These are phyloP conservation scores for Hypsibius dujardini DNA, from an alignment of 1,140 invertebrate genomes.

Conservation along the genomic window DNA sequence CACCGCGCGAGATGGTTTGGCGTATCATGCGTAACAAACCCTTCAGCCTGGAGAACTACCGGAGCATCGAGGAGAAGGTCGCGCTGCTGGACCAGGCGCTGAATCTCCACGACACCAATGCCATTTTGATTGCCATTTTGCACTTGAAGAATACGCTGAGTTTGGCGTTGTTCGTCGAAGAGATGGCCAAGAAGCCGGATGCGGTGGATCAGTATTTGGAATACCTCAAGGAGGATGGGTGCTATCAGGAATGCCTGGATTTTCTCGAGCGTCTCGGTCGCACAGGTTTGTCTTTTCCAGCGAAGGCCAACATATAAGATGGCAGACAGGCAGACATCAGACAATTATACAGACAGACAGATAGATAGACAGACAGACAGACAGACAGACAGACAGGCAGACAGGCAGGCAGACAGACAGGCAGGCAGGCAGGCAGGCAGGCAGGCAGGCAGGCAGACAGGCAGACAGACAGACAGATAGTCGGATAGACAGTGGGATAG, in stretches of 20 bases:
- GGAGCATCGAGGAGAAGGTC: slow-evolving; percentile 30
- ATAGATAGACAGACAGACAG: too few relatives aligned
- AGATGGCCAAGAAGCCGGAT: slow-evolving; percentile 27
- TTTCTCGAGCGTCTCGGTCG: slow-evolving; percentile 25
- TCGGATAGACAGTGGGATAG: too few relatives aligned
- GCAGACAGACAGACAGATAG: too few relatives aligned
- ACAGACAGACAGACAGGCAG: too few relatives aligned
- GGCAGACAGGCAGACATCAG: too few relatives aligned
- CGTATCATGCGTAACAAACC: slow-evolving; percentile 23
- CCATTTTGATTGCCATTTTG: slow-evolving; percentile 25
- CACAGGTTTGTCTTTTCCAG: too few relatives aligned
- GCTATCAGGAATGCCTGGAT: slow-evolving; percentile 26
- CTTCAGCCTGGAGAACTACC: slow-evolving; percentile 29
- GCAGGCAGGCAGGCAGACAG: too few relatives aligned
- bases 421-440: too few relatives aligned
- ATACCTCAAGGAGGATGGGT: slow-evolving; percentile 28
- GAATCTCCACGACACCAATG: slow-evolving; percentile 30
- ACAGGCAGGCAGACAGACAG: too few relatives aligned
- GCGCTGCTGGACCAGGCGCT: slow-evolving; percentile 29
- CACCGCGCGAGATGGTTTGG: slow-evolving; percentile 1
- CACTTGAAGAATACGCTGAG: slow-evolving; percentile 29
- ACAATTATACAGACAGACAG: too few relatives aligned
- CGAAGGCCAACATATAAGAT: too few relatives aligned
- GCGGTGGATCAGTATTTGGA: slow-evolving; percentile 31
- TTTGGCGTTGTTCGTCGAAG: slow-evolving; percentile 27